phyloP scores from a whole-genome alignment of 1,140 invertebrate species.

The Neotoxoptera formosana region DNA sequence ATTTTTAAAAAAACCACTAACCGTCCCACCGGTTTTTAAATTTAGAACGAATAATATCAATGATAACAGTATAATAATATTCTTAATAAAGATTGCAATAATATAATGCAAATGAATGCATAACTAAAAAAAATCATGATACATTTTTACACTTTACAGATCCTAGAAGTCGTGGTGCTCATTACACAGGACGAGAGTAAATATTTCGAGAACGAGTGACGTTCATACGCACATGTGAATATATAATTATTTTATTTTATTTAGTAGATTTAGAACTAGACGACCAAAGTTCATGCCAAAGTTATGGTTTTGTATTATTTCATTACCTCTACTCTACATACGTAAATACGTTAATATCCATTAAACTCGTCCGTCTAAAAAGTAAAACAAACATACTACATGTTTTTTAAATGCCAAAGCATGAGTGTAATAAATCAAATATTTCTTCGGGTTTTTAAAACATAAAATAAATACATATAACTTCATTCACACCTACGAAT shows the following conservation, averaged over 20 bases:
- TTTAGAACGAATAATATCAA: neutral
- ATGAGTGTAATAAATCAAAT: neutral
- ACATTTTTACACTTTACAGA: neutral
- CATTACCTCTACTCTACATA: neutral
- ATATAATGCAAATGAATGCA: neutral
- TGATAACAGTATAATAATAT: neutral
- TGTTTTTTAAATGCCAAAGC: neutral
- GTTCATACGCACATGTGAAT: neutral
- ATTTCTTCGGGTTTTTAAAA: neutral
- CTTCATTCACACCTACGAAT: neutral
- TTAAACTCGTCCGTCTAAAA: neutral
- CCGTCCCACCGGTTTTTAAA: neutral
- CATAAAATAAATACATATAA: too few species aligned
- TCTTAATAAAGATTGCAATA: neutral
- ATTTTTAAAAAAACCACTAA: neutral
- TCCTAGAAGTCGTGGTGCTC: neutral
- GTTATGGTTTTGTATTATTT: neutral
- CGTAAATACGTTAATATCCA: neutral
- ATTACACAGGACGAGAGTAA: neutral
- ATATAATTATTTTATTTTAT: neutral
- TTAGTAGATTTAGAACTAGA: neutral
- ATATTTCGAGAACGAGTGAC: slow-evolving; percentile 4
- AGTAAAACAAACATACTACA: neutral
- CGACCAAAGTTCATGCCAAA: neutral
- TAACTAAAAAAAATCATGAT: neutral